A percentile compares a stretch with the other conserved stretches of the same genome.
Conservation (phyloP, 2,888 invertebrate genomes). For the Odontomyia ornata region DNA sequence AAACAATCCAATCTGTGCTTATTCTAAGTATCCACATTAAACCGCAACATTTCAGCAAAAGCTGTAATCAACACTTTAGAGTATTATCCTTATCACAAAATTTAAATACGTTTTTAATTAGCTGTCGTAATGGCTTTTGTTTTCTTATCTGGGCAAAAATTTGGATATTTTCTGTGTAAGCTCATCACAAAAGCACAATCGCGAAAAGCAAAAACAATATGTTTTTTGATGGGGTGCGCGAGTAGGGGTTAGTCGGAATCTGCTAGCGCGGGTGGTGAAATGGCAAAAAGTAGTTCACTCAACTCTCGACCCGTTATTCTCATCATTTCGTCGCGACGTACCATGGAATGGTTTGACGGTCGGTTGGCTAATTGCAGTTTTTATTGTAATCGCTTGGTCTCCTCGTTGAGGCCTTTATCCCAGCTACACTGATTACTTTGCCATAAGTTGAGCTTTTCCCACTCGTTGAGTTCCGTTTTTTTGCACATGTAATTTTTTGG, state of each 20-base stretch:
- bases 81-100: constrained; percentile 20
- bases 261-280: background rate
- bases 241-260: background rate
- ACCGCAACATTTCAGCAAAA: background rate
- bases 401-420: background rate
- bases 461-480: background rate
- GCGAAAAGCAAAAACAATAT: background rate
- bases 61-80: background rate
- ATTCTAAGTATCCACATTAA: too few species aligned
- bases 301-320: background rate
- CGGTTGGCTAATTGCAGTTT: background rate
- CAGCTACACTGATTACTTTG: constrained; percentile 8
- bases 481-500: background rate
- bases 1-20: too few species aligned
- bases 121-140: constrained; percentile 22
- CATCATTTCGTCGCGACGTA: background rate
- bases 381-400: background rate
- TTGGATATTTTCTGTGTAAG: background rate
- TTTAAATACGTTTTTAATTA: constrained; percentile 38
- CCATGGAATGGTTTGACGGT: background rate
- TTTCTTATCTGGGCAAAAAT: constrained; percentile 17
- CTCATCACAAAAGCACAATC: background rate
- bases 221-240: background rate
- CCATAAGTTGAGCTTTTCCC: background rate
- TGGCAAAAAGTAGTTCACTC: background rate